Base-by-base conservation (phyloP, 2,888 invertebrate genomes). In the Hydroisotoma schaefferi region DNA sequence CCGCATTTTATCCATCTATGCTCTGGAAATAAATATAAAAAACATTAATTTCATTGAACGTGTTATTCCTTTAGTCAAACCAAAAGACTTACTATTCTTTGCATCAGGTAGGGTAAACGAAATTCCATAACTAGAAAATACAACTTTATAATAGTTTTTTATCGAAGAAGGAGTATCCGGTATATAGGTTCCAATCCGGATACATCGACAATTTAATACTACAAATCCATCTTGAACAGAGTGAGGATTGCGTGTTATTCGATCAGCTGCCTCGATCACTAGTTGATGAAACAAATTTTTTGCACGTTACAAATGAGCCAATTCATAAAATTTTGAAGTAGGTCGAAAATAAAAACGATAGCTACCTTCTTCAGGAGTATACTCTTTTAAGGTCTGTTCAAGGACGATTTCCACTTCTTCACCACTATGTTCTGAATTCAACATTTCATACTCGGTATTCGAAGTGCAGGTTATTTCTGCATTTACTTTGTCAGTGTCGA, bases 111-210 rank as follows among this genome's bases (percentile, higher is more conserved):
- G 76, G 33, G 73, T 73, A 29, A 81, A 75, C 67, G 75, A 76
- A 40, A 82, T 73, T 40, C 80, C 80, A 61, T 73, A 74, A 25
- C 77, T 73, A 2, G 80, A 78, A 48, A 81, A 74, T 63, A 81
- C 75, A 76, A 91, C 86, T 77, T 47, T 23, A 23, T n/a, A 38
- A 2, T 2, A 23, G 2, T 84, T 83, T 75, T 88, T 87, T 26
- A 90, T 26, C 8, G 37, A 37, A 44, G 47, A n/a, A 27, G 25
- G n/a, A 26, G 18, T 87, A 68, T 84, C 81, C 74, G 86, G 88
- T 79, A 87, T 86, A 76, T 90, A 88, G 18, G 90, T 88, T 38
- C 94, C 93, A 75, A 94, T 86, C 67, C 92, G 82, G 57, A 93
- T 84, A 22, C 88, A 87, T 69, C 88, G 82, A 76, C 91, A 91